Conservation (phyloP, 1,140 invertebrate species). For the Luehdorfia chinensis region DNA sequence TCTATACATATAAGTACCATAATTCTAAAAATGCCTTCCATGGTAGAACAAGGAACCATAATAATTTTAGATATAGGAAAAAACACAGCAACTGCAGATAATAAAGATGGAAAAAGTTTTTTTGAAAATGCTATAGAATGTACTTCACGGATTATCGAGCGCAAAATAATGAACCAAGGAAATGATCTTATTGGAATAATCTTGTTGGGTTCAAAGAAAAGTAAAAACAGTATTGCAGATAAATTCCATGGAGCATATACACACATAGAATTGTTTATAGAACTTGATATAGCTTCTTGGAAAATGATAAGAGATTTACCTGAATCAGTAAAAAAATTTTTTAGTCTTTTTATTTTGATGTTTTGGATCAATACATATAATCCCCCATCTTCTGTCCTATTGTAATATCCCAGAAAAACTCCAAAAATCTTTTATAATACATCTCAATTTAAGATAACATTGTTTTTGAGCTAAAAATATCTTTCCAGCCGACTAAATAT, state of each 20-base stretch:
- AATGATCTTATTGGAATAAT: conserved; percentile 59
- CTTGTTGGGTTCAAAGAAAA: conserved; percentile 59
- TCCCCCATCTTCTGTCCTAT: too few relatives aligned
- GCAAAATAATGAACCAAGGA: conserved; percentile 66
- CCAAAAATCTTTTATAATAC: too few relatives aligned
- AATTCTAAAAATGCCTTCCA: conserved; percentile 38
- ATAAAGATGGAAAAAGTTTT: conserved; percentile 50
- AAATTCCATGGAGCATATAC: conserved; percentile 38
- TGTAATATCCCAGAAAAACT: too few relatives aligned
- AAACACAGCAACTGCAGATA: conserved; percentile 39
- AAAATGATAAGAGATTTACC: conserved; percentile 60
- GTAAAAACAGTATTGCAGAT: conserved; percentile 48
- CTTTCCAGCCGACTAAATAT: conserved; percentile 46
- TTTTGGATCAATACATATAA: too few relatives aligned
- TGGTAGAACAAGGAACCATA: conserved; percentile 56
- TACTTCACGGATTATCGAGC: conserved; percentile 54
- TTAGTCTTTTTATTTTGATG: conserved; percentile 8
- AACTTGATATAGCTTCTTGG: conserved; percentile 52
- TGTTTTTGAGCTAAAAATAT: too few relatives aligned
- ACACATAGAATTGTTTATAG: conserved; percentile 46
- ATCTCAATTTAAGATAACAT: too few relatives aligned
- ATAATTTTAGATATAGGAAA: conserved; percentile 66
- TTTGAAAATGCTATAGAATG: conserved; percentile 56
- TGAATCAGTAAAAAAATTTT: conserved; percentile 35
- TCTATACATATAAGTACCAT: too few relatives aligned